Conservation (phyloP, 23 tunicate genomes). For the Trididemnum clinides region DNA sequence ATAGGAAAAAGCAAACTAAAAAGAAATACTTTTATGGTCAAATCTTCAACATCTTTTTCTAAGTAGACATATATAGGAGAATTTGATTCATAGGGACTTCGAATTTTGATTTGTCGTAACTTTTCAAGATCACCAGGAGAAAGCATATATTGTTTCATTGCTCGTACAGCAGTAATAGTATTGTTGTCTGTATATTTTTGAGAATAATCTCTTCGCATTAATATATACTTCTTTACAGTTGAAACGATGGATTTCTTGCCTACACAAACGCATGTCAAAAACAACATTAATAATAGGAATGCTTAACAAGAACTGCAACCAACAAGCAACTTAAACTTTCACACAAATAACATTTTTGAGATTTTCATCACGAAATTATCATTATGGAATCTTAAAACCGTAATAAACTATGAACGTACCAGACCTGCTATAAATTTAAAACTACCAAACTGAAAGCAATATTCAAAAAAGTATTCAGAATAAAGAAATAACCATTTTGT, state of each 20-base stretch:
- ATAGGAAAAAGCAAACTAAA: background rate
- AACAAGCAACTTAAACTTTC: no score
- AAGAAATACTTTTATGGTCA: constrained; percentile 66
- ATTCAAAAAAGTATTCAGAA: no score
- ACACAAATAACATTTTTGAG: no score
- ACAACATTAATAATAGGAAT: no score
- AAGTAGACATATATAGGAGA: constrained; percentile 64
- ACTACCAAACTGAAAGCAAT: no score
- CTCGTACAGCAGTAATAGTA: constrained; percentile 84
- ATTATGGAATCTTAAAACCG: no score
- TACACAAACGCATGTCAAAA: background rate
- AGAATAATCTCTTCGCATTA: constrained; percentile 75
- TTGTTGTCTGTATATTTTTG: constrained; percentile 89
- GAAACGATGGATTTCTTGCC: constrained; percentile 1
- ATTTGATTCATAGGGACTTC: constrained; percentile 81
- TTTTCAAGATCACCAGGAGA: constrained; percentile 70
- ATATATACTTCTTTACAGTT: constrained; percentile 46
- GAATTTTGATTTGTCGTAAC: constrained; percentile 48
- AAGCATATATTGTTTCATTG: constrained; percentile 84
- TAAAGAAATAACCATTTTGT: no score
- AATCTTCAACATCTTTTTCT: constrained; percentile 74
- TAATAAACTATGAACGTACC: no score
- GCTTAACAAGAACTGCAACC: no score
- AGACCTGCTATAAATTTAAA: no score
- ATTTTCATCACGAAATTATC: no score